These are phyloP conservation scores for Lynx canadensis DNA, from an alignment of 2,113 vertebrate genomes.

Conservation along the genomic window DNA sequence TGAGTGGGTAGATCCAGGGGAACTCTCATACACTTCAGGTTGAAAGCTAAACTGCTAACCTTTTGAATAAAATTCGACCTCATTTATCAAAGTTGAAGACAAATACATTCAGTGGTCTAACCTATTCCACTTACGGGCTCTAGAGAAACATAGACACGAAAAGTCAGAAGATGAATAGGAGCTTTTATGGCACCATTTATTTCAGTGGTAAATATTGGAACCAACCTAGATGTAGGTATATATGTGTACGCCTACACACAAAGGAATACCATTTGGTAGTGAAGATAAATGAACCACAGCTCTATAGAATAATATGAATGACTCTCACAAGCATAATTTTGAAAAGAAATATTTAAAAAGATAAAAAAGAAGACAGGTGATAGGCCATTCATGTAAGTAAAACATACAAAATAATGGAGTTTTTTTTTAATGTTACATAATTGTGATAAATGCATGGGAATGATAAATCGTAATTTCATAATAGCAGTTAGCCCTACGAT, in stretches of 20 bases:
- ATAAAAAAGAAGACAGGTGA: neutral
- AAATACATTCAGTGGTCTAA: neutral
- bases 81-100: neutral
- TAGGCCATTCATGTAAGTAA: neutral
- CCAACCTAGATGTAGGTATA: neutral
- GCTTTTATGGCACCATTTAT: neutral
- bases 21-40: neutral
- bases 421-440: neutral
- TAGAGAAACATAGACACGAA: neutral
- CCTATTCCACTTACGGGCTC: neutral
- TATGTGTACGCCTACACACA: rapidly evolving
- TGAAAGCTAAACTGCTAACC: neutral
- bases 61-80: neutral
- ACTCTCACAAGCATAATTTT: neutral
- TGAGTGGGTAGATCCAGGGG: neutral
- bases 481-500: neutral
- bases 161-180: neutral
- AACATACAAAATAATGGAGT: neutral
- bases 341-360: neutral
- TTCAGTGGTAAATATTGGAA: neutral
- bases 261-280: neutral
- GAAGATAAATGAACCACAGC: neutral
- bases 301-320: neutral
- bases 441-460: neutral
- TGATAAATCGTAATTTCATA: neutral